Evolutionary conservation across 2,888 invertebrate species (phyloP).

Genomic region (Agrochola lota): DNA sequence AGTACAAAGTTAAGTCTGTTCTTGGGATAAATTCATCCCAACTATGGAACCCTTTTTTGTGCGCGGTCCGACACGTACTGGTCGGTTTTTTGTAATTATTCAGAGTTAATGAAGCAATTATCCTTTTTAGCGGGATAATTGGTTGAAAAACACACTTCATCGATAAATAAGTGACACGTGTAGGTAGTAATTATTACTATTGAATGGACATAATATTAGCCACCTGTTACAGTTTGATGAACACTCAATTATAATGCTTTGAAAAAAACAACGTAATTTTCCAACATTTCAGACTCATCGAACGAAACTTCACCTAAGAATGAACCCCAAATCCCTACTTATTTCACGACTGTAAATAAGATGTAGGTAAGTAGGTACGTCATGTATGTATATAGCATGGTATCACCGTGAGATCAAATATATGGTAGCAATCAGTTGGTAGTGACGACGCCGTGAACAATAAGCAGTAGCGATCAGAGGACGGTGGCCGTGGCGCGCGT

Average conservation of each 20-base stretch:
- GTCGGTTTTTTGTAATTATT: not conserved
- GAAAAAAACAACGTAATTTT: not conserved
- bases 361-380: not conserved
- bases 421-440: slow-evolving; percentile 67
- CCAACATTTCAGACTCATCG: not conserved
- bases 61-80: no score
- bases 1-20: no score
- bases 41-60: no score
- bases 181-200: slow-evolving; percentile 8
- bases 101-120: slow-evolving; percentile 4
- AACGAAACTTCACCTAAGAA: not conserved
- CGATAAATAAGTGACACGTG: slow-evolving; percentile 24
- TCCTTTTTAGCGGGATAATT: slow-evolving; percentile 23
- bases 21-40: no score
- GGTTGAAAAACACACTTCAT: slow-evolving; percentile 1
- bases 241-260: slow-evolving; percentile 9
- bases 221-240: slow-evolving; percentile 12
- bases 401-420: slow-evolving; percentile 51
- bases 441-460: slow-evolving; percentile 76
- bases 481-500: slow-evolving; percentile 85
- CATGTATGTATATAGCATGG: slow-evolving; percentile 26
- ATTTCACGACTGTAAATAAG: not conserved
- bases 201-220: slow-evolving; percentile 6
- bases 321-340: not conserved
- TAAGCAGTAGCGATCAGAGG: slow-evolving; percentile 77